Percentiles rank a stretch among this genome's conserved stretches.
Evolutionary conservation across 2,888 invertebrate genomes (phyloP).

Genomic region (Tanypteryx hageni): DNA sequence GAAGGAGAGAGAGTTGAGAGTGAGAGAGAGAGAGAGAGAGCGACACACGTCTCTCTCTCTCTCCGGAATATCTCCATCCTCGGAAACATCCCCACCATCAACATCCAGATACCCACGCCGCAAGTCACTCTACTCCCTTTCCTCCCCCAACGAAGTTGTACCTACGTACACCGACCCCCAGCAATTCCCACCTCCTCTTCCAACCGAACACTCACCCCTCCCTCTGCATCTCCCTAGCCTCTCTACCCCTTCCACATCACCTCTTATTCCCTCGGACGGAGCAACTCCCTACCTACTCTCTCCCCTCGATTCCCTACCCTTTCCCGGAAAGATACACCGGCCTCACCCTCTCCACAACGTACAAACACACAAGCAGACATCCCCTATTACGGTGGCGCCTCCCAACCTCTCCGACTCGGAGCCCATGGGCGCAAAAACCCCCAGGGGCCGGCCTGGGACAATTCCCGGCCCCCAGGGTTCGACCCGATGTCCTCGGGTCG

Average conservation of each 20-base stretch:
- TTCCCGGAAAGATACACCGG: background rate
- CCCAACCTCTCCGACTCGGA: background rate
- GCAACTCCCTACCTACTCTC: constrained; percentile 70
- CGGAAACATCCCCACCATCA: background rate
- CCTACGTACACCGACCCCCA: too few species aligned
- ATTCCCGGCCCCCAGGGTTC: constrained; percentile 44
- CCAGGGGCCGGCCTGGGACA: constrained; percentile 6
- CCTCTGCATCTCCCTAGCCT: constrained; percentile 66
- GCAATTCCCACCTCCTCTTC: background rate
- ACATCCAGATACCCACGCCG: background rate
- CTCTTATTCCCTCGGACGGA: constrained; percentile 67
- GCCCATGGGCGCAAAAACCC: constrained; percentile 16
- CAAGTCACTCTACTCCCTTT: constrained; percentile 66
- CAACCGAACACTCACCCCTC: constrained; percentile 66
- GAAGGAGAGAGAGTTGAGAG: constrained; percentile 32
- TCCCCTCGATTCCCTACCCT: background rate
- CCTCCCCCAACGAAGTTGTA: constrained; percentile 68
- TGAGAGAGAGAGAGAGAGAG: constrained; percentile 25
- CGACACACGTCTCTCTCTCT: constrained; percentile 71
- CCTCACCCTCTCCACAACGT: background rate
- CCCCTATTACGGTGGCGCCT: too few species aligned
- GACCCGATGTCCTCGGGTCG: constrained; percentile 45
- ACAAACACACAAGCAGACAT: background rate
- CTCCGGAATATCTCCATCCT: background rate
- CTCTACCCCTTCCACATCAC: constrained; percentile 67